Conservation (phyloP, 1,140 invertebrate species). For the Stenopsyche tienmushanensis region DNA sequence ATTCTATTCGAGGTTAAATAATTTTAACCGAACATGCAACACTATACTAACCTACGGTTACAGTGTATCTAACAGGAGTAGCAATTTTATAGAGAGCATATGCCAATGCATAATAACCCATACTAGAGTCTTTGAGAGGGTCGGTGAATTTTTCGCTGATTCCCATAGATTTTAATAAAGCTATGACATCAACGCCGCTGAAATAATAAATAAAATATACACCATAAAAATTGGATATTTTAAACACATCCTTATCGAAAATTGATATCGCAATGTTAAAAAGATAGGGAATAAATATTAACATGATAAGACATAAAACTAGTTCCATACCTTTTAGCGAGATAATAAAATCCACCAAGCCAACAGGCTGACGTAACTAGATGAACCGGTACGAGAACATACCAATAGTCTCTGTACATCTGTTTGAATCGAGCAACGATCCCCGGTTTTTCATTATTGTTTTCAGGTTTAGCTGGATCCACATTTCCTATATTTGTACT, state of each 20-base stretch:
- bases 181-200: slow-evolving; percentile 86
- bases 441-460: slow-evolving; percentile 54
- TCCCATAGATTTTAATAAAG: slow-evolving; percentile 71
- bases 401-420: slow-evolving; percentile 94
- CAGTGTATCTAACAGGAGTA: slow-evolving; percentile 85
- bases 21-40: not conserved
- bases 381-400: slow-evolving; percentile 89
- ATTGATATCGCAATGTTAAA: slow-evolving; percentile 7
- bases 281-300: not conserved
- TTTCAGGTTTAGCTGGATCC: not conserved
- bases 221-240: not conserved
- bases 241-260: no score
- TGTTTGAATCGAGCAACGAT: slow-evolving; percentile 85
- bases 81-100: slow-evolving; percentile 90
- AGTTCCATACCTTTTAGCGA: slow-evolving; percentile 74
- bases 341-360: slow-evolving; percentile 82
- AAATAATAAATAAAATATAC: slow-evolving; percentile 43
- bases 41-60: slow-evolving; percentile 73
- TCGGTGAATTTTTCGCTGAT: slow-evolving; percentile 75
- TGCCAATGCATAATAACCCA: slow-evolving; percentile 85
- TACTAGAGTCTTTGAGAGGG: slow-evolving; percentile 71
- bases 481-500: slow-evolving; percentile 22
- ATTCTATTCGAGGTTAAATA: not conserved
- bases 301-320: not conserved
- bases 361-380: slow-evolving; percentile 80